These are phyloP conservation scores for Campoplex capitator DNA, from an alignment of 2,888 invertebrate genomes.

Conservation along the genomic window DNA sequence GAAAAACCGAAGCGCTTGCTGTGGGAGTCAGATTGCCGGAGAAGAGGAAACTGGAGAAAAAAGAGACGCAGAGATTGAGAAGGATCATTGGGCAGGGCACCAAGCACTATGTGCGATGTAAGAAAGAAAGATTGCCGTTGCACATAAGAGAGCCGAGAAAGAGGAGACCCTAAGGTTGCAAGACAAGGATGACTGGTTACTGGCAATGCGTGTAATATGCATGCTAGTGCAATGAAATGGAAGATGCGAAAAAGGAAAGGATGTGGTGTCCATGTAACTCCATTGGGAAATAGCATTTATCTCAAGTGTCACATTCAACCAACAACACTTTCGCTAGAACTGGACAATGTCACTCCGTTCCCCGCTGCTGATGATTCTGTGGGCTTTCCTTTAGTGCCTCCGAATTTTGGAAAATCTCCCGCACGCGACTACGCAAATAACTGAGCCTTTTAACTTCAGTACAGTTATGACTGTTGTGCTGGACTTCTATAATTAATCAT, in stretches of 20 bases:
- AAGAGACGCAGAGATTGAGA: constrained; percentile 24
- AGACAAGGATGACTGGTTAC: constrained; percentile 39
- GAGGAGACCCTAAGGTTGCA: constrained; percentile 13
- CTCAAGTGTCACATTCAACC: constrained; percentile 80
- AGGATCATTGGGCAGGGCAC: constrained; percentile 11
- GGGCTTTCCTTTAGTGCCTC: constrained; percentile 21
- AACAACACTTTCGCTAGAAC: constrained; percentile 68
- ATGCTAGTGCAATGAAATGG: constrained; percentile 18
- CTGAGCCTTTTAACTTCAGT: constrained; percentile 17
- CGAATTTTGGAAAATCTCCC: constrained; percentile 48
- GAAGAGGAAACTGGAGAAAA: constrained; percentile 13
- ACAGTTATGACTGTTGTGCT: not conserved
- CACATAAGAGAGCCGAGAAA: constrained; percentile 25
- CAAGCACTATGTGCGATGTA: constrained; percentile 20
- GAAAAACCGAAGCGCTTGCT: constrained; percentile 25
- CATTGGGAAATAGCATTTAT: constrained; percentile 77
- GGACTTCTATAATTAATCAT: constrained; percentile 49
- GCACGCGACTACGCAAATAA: constrained; percentile 53
- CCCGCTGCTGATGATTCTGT: constrained; percentile 43
- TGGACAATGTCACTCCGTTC: constrained; percentile 45
- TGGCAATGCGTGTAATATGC: constrained; percentile 46
- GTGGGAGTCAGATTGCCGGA: constrained; percentile 39
- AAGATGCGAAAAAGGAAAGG: constrained; percentile 33
- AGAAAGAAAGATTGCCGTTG: constrained; percentile 43
- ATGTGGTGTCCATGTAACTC: constrained; percentile 47